Percentiles rank a stretch among this genome's conserved stretches.
Evolutionary conservation across 2,797 vertebrate species (phyloP).

Genomic region (Lacerta bilineata): DNA sequence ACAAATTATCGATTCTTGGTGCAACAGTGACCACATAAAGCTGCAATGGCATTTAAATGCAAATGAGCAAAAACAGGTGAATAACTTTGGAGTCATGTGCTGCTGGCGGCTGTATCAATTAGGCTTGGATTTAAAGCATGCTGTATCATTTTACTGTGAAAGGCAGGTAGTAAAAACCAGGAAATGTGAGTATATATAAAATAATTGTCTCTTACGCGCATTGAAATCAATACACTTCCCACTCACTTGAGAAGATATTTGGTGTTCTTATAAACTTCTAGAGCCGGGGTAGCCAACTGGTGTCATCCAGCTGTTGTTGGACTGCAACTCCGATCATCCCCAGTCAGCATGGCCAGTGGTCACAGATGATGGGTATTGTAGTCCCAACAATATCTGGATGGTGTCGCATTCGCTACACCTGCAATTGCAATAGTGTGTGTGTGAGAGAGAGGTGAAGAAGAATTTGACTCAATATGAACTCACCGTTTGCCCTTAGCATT

Average conservation of each 20-base stretch:
- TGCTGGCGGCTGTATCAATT: neutral
- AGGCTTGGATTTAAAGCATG: neutral
- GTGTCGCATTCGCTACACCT: too few relatives aligned
- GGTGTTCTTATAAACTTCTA: neutral
- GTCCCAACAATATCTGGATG: too few relatives aligned
- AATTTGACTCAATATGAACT: neutral
- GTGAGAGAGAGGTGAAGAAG: too few relatives aligned
- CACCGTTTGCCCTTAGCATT: neutral
- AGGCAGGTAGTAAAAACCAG: neutral
- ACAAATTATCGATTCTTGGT: neutral
- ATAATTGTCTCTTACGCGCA: neutral
- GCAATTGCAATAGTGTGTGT: too few relatives aligned
- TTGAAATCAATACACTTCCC: neutral
- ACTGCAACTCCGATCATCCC: too few relatives aligned
- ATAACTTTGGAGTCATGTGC: neutral
- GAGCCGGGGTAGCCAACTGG: too few relatives aligned
- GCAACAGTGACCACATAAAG: neutral
- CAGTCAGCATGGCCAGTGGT: too few relatives aligned
- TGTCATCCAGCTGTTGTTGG: too few relatives aligned
- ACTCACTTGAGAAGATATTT: neutral
- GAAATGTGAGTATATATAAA: neutral
- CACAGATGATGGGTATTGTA: too few relatives aligned
- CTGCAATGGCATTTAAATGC: neutral
- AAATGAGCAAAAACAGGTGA: accelerated
- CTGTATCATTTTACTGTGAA: neutral